Evolutionary conservation across 1,140 invertebrate genomes (phyloP), one percentile per base, ranked within the genome.

Genomic region (Rhizoglyphus robini): DNA sequence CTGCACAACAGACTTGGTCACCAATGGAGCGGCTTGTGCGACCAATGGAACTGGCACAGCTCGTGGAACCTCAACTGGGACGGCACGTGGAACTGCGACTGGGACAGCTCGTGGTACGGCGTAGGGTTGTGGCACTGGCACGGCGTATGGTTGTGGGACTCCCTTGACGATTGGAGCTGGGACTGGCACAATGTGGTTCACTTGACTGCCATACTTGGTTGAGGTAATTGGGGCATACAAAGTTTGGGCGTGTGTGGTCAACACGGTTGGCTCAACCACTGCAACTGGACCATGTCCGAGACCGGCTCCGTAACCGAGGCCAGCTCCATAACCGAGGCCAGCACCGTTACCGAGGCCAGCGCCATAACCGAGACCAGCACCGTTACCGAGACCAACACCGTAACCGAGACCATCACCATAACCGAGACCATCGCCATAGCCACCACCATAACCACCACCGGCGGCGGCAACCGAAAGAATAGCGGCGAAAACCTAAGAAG

Each of bases 91-190:
- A 29, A 66, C 65, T 1, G 1, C 4, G 1, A 66, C 65, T 2
- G 54, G 2, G 18, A 66, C 63, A 20, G 65, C n/a, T 31, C 65
- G 65, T 34, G 63, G 63, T 11, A 66, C 65, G n/a, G 62, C 63
- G 29, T 41, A 51, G 2, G 63, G 46, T 8, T 64, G 47, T 31
- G 63, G 63, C 4, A 64, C 63, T 2, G 63, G 51, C 3, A 64
- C 63, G 5, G 41, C 46, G 29, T 64, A 64, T 31, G 63, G 63
- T 38, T 64, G 63, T 34, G 63, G 41, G 20, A 64, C 63, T 4
- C 47, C 63, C 27, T 64, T 64, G n/a, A 64, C 30, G 13, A 64
- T 64, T 31, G 65, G 54, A 1, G 63, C 38, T 18, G 54, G 65
- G 1, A 1, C 2, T 1, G 2, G 8, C 3, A 66, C 63, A 1